These are phyloP conservation scores for Caenorhabditis sp. DNA, from an alignment of 2,888 invertebrate species.

Conservation along the genomic window DNA sequence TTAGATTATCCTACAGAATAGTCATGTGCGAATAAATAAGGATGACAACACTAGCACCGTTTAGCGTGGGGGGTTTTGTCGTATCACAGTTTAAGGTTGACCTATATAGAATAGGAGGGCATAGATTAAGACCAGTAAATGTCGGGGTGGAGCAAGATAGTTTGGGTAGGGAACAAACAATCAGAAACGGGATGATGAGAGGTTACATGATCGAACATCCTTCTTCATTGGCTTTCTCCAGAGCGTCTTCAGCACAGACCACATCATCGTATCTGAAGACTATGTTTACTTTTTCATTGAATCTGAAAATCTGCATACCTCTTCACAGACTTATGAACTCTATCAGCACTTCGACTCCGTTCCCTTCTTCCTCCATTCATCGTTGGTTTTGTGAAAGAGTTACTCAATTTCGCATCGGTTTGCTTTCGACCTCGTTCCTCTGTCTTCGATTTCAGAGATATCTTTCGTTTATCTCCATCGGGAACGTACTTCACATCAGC, in stretches of 20 bases:
- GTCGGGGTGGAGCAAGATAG: conserved; percentile 45
- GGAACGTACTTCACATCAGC: conserved; percentile 44
- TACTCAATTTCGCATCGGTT: conserved; percentile 34
- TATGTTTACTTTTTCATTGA: neutral
- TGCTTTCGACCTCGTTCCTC: conserved; percentile 40
- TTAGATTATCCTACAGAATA: conserved; percentile 36
- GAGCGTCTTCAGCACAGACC: conserved; percentile 59
- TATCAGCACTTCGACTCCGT: conserved; percentile 69
- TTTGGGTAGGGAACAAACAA: neutral
- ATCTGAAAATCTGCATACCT: conserved; percentile 16
- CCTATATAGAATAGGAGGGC: conserved; percentile 16
- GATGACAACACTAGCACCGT: conserved; percentile 49
- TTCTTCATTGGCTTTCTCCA: conserved; percentile 58
- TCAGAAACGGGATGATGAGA: neutral
- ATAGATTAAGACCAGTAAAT: conserved; percentile 29
- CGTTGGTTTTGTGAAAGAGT: conserved; percentile 33
- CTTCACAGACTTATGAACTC: conserved; percentile 58
- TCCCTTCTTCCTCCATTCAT: conserved; percentile 52
- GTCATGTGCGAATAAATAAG: conserved; percentile 40
- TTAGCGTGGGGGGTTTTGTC: conserved; percentile 17
- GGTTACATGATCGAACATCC: conserved; percentile 63
- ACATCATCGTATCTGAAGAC: conserved; percentile 63
- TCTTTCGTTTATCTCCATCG: conserved; percentile 26
- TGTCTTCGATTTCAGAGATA: conserved; percentile 14
- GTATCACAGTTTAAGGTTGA: conserved; percentile 50